Percentiles rank a stretch among this genome's conserved stretches.
Conservation (phyloP, 2,888 invertebrate genomes). For the Polydrusus tereticollis region DNA sequence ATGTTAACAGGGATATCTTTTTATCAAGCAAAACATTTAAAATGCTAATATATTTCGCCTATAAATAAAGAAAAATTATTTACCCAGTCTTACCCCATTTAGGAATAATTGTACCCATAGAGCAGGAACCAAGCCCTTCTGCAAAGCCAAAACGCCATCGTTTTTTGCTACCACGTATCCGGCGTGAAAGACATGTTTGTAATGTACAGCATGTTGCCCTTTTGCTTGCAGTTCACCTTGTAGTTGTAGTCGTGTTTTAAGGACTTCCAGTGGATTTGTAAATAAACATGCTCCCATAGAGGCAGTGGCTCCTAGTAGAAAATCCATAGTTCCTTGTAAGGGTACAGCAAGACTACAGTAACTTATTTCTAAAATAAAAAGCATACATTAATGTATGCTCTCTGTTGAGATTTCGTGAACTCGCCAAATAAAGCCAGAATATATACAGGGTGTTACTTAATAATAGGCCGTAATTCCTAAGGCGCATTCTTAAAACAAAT, state of each 20-base stretch:
- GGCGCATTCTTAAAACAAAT: too few species aligned
- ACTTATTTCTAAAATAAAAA: not conserved
- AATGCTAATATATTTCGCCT: not conserved
- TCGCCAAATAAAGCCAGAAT: too few species aligned
- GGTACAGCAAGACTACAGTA: too few species aligned
- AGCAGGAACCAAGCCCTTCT: conserved; percentile 86
- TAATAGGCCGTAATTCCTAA: too few species aligned
- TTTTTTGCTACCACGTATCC: conserved; percentile 66
- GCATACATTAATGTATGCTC: not conserved
- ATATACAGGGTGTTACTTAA: too few species aligned
- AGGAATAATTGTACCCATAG: conserved; percentile 83
- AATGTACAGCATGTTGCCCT: conserved; percentile 74
- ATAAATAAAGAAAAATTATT: conserved; percentile 2
- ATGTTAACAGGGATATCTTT: too few species aligned
- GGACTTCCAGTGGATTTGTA: conserved; percentile 90
- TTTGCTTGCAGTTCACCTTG: conserved; percentile 73
- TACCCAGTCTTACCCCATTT: conserved; percentile 72
- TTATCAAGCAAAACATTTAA: not conserved
- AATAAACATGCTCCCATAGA: conserved; percentile 79
- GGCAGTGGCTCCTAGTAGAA: conserved; percentile 69
- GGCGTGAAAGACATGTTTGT: conserved; percentile 86
- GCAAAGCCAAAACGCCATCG: conserved; percentile 82
- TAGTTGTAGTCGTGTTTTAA: conserved; percentile 90
- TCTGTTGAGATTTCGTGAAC: too few species aligned
- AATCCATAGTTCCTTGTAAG: conserved; percentile 59